Conservation (phyloP, 1,140 invertebrate species). For the Harlomillsia oculata region DNA sequence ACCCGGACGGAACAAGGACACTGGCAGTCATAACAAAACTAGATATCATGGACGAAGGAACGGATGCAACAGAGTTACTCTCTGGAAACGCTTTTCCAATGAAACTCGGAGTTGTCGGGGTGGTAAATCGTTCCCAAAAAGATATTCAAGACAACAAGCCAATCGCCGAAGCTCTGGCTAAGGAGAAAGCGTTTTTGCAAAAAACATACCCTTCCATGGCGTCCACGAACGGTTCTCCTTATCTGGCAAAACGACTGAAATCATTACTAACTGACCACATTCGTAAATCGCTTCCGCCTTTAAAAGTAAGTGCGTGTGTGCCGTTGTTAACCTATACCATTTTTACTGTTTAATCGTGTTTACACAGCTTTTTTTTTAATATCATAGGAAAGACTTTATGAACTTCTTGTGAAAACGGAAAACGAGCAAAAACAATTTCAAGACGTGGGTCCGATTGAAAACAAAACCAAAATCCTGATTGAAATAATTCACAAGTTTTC, state of each 20-base stretch:
- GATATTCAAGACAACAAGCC: constrained; percentile 91
- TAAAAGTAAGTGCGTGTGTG: constrained; percentile 75
- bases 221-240: constrained; percentile 86
- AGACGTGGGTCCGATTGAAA: no score
- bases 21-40: constrained; percentile 97
- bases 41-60: constrained; percentile 95
- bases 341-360: no score
- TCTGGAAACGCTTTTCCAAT: constrained; percentile 96
- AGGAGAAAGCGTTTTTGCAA: constrained; percentile 85
- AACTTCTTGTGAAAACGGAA: no score
- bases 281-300: constrained; percentile 87
- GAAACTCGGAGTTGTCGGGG: constrained; percentile 94
- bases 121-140: constrained; percentile 94
- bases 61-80: constrained; percentile 95
- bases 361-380: no score
- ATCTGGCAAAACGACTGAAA: constrained; percentile 93
- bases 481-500: constrained; percentile 99
- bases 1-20: constrained; percentile 85
- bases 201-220: constrained; percentile 94
- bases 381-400: no score
- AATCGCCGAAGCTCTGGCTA: constrained; percentile 75
- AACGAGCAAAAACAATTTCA: no score
- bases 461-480: constrained; percentile 78
- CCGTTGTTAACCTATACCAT: no score
- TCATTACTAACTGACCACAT: constrained; percentile 97